Base-by-base conservation (phyloP, 2,797 vertebrate species). In the Lateolabrax maculatus region DNA sequence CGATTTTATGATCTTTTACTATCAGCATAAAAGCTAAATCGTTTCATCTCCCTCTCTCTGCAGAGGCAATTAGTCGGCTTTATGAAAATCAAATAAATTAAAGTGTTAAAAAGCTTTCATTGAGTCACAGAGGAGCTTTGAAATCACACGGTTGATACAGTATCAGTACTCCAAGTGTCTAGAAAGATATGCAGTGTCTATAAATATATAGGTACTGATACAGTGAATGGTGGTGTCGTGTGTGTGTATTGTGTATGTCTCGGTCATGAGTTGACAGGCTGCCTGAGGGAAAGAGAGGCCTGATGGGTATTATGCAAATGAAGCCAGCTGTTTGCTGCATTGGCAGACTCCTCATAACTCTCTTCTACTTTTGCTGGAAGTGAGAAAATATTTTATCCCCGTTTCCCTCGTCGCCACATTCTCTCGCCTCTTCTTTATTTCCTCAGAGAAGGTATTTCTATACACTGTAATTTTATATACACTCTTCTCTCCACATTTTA, bases 221-320 rank as follows among this genome's bases (percentile, higher is more conserved):
- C 9, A 62, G 76, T 44, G 78, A 78, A 81, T 55, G 48, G 69
- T 57, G 52, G 61, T 27, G 66, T 55, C 15, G 39, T 67, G 52
- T 39, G 73, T 79, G 77, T 65, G 23, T 56, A 23, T 81, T 27
- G 71, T 83, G 77, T 80, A 51, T 49, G 86, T 88, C 87, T 90
- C 48, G 80, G 91, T 92, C 79, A 68, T 77, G 84, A 90, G 84
- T 90, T 94, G 95, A 95, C 94, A 94, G 89, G 91, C 87, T 92
- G 94, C 93, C 91, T 77, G 67, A 81, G 90, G 93, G 91, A 93
- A 90, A 93, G 88, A 91, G 63, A 83, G 87, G 91, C 87, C 90
- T 95, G 93, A 94, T 94, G 94, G 93, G 90, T 94, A 94, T 94
- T 95, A 95, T 96, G 95, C 93, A 95, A 95, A 96, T 96, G 86